Evolutionary conservation across 2,113 vertebrate genomes (phyloP).

Genomic region (Fregetta grallaria): DNA sequence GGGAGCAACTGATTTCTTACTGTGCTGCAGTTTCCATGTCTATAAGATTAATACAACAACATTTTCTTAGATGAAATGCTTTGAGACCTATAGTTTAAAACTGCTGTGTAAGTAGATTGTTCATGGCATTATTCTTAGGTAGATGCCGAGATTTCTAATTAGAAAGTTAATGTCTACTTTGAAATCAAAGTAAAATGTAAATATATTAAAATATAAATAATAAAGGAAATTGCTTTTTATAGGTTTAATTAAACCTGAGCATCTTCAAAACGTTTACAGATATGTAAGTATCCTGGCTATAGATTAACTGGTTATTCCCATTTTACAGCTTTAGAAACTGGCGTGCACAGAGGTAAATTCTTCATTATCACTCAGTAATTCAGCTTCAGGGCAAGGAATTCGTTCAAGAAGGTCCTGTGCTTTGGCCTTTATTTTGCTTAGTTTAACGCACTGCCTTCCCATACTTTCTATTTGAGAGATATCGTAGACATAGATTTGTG

Average conservation of each 20-base stretch:
- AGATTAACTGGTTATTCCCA: background rate
- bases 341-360: background rate
- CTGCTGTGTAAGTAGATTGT: background rate
- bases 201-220: background rate
- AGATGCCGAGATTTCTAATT: background rate
- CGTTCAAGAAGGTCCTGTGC: background rate
- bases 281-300: background rate
- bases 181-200: background rate
- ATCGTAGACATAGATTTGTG: too few relatives aligned
- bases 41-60: background rate
- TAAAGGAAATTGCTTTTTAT: background rate
- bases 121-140: background rate
- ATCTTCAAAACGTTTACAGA: background rate
- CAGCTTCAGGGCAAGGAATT: background rate
- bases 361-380: background rate
- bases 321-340: background rate
- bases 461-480: background rate
- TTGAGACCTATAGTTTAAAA: background rate
- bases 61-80: background rate
- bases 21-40: background rate
- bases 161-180: background rate
- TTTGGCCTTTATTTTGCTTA: background rate
- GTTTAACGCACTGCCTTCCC: background rate
- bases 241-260: background rate
- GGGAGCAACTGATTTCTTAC: background rate